phyloP scores from a whole-genome alignment of 1,140 invertebrate genomes.

The Zaprionus africanus region DNA sequence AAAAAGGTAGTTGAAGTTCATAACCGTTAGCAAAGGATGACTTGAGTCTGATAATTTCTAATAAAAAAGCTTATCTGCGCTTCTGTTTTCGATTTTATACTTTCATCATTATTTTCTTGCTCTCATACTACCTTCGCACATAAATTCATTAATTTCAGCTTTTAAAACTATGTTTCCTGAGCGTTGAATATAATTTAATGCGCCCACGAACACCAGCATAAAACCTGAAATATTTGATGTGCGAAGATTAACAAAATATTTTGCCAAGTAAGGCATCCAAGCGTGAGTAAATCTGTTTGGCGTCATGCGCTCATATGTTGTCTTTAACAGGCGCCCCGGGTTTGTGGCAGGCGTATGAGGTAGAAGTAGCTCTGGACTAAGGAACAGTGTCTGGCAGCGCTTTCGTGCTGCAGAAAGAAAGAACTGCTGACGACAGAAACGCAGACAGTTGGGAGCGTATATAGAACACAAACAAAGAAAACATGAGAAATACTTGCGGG shows the following conservation, averaged over 20 bases:
- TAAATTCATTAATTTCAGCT: not conserved
- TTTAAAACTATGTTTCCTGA: not conserved
- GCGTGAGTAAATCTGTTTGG: slow-evolving; percentile 3
- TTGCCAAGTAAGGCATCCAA: not conserved
- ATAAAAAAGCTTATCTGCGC: too few species aligned
- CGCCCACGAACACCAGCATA: not conserved
- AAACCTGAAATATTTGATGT: not conserved
- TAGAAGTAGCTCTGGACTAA: not conserved
- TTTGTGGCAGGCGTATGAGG: not conserved
- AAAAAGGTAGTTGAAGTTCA: not conserved
- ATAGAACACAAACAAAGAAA: slow-evolving; percentile 41
- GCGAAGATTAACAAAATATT: slow-evolving; percentile 7
- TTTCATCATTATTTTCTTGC: too few species aligned
- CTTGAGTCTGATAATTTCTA: not conserved
- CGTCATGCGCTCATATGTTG: not conserved
- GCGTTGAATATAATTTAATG: not conserved
- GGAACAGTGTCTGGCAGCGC: not conserved
- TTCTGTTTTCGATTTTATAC: too few species aligned
- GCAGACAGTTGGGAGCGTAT: slow-evolving; percentile 1
- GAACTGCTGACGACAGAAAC: slow-evolving; percentile 39
- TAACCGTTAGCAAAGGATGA: not conserved
- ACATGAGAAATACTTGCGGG: slow-evolving; percentile 20
- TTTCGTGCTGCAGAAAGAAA: slow-evolving; percentile 2
- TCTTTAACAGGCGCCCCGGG: not conserved
- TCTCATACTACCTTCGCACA: too few species aligned